Base-by-base conservation (phyloP, 1,140 invertebrate genomes). In the Venturia canescens region DNA sequence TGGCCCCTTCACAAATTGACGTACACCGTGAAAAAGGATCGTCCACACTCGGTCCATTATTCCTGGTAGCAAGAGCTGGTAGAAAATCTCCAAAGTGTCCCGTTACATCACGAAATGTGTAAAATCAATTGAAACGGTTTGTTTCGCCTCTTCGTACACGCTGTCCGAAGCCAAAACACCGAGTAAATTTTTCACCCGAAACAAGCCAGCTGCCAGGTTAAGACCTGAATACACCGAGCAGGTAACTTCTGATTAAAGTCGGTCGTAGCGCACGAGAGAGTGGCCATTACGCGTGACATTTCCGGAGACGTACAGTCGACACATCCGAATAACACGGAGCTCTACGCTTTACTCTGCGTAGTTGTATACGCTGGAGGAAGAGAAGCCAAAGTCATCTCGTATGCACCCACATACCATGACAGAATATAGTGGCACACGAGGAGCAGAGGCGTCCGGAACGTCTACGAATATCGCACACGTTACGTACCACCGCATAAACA, bases 221-320 rank as follows among this genome's bases (percentile, higher is more conserved):
- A 60, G 72, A 57, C 50, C 48, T 9, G 1, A 34, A 26, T 34
- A 7, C 44, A 57, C 3, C 9, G 18, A 23, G 21, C 63, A 53
- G 57, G 74, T 77, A 77, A 77, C 27, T 77, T 57, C 31, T 77
- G 53, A 57, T 77, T 77, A 63, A 77, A 77, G 29, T 77, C 16
- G 57, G 57, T 38, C 74, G 48, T 60, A 63, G 2, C 38, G 63
- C 74, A 23, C 27, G 6, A 27, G 74, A 77, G 53, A 63, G 63
- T 31, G 74, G 31, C 74, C 74, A 77, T 77, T 77, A 77, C 57
- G 74, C 63, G 63, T 77, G 57, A 57, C 31, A 60, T 77, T 77
- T 57, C 75, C 57, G 66, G 75, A 63, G 66, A 77, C 31, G 31
- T 63, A 21, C 27, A 66, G 75, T 29, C 31, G 7, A 53, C n/a